These are phyloP conservation scores for Andrena camellia DNA, from an alignment of 2,888 invertebrate species.

Conservation along the genomic window DNA sequence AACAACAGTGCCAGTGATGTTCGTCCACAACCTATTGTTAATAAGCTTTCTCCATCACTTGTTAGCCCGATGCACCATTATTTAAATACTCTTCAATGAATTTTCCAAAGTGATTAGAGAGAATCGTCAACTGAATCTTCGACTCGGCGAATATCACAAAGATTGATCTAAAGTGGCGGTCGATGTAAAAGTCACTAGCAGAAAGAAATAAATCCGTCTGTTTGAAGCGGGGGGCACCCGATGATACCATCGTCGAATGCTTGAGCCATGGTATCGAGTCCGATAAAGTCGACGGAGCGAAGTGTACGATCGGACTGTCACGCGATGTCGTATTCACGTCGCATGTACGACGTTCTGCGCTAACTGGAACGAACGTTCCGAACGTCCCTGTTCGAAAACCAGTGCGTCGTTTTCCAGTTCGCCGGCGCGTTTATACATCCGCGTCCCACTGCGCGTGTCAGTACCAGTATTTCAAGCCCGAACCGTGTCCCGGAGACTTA, in stretches of 20 bases:
- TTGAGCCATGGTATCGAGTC: constrained; percentile 61
- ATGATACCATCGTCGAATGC: constrained; percentile 63
- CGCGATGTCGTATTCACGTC: constrained; percentile 72
- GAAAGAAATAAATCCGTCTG: constrained; percentile 50
- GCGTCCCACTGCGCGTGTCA: constrained; percentile 56
- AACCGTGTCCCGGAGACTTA: constrained; percentile 52
- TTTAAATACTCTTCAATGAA: background rate
- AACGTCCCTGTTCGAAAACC: constrained; percentile 61
- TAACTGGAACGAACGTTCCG: constrained; percentile 69
- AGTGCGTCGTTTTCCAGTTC: constrained; percentile 70
- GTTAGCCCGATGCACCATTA: background rate
- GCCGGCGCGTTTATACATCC: constrained; percentile 67
- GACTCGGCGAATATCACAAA: background rate
- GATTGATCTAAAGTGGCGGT: constrained; percentile 12
- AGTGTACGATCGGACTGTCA: constrained; percentile 70
- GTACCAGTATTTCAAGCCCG: constrained; percentile 64
- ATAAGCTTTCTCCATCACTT: constrained; percentile 1
- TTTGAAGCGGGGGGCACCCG: constrained; percentile 40
- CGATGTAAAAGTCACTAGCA: constrained; percentile 8
- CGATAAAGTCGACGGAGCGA: constrained; percentile 70
- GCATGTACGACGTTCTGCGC: constrained; percentile 65
- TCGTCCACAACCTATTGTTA: background rate
- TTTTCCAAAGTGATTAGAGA: background rate
- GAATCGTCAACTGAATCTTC: background rate
- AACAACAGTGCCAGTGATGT: constrained; percentile 13